Evolutionary conservation across 2,113 vertebrate species (phyloP).

Genomic region (Atrichornis clamosus): DNA sequence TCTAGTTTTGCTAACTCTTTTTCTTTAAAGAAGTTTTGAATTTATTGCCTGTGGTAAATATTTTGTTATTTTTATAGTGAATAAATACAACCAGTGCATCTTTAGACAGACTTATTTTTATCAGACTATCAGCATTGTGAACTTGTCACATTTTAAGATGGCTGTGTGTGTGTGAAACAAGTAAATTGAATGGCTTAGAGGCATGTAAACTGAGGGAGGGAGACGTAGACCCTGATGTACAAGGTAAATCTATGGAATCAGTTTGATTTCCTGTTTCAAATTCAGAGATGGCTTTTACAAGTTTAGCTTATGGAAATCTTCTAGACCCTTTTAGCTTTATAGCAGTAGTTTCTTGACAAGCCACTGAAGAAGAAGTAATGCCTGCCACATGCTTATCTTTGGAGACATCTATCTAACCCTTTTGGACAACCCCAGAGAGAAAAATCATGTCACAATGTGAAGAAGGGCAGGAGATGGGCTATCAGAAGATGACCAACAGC

Average conservation of each 20-base stretch:
- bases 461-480: neutral
- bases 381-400: slow-evolving; percentile 18
- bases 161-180: neutral
- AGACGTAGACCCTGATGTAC: neutral
- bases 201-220: neutral
- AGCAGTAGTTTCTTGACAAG: slow-evolving; percentile 21
- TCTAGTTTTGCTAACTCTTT: neutral
- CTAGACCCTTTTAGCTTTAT: neutral
- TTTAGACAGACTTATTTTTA: neutral
- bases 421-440: slow-evolving; percentile 49
- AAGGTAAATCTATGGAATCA: neutral
- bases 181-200: neutral
- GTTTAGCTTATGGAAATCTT: neutral
- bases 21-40: neutral
- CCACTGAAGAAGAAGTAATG: slow-evolving; percentile 52
- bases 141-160: neutral
- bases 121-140: neutral
- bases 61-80: neutral
- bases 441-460: slow-evolving; percentile 14
- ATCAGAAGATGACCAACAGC: neutral
- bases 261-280: neutral
- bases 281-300: neutral
- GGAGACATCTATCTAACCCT: slow-evolving; percentile 6
- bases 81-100: neutral
- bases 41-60: neutral